Conservation (phyloP, 2,113 vertebrate genomes). For the Tringa solitaria region DNA sequence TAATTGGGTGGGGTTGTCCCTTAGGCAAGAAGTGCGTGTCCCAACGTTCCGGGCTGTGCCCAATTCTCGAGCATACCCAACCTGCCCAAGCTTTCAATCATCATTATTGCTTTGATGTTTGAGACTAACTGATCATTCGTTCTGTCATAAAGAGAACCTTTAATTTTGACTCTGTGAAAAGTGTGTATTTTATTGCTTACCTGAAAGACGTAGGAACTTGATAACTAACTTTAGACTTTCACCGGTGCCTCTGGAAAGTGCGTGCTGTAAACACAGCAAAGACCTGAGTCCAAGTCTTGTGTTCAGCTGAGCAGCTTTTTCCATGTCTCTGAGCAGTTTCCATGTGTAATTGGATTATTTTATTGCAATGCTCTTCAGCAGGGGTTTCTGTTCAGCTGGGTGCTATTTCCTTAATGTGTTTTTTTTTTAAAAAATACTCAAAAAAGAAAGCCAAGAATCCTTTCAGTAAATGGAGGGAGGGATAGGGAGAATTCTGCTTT, state of each 20-base stretch:
- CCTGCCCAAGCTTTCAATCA: neutral
- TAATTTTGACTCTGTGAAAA: neutral
- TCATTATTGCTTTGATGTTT: neutral
- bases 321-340: neutral
- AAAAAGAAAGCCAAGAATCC: neutral
- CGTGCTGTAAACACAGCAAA: neutral
- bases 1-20: neutral
- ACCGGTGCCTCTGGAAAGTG: neutral
- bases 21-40: neutral
- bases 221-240: neutral
- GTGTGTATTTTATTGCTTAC: neutral
- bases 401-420: neutral
- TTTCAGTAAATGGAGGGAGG: neutral
- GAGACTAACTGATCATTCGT: neutral
- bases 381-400: neutral
- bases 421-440: too few relatives aligned
- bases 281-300: neutral
- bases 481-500: neutral
- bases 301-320: neutral
- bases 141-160: neutral
- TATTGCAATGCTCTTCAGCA: neutral
- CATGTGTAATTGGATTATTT: neutral
- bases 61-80: neutral
- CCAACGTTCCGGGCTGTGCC: fast-evolving
- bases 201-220: neutral